Evolutionary conservation across 2,888 invertebrate genomes (phyloP), one percentile per base, ranked within the genome.

Genomic region (Archips xylosteana): DNA sequence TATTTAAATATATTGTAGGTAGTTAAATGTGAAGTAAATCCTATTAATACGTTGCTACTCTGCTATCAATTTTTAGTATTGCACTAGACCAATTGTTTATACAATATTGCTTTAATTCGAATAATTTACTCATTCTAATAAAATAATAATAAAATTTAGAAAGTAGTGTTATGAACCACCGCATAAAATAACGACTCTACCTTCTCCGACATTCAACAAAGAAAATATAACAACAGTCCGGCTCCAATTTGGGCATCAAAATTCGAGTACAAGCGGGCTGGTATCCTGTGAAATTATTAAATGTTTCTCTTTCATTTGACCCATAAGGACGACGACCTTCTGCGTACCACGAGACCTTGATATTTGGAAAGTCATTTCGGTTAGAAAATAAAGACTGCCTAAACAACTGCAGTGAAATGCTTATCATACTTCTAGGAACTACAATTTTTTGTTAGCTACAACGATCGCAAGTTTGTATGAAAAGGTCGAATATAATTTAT

Each of bases 241-340:
- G 10, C 60, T 61, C 51, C 12, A 54, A 45, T 54, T 66, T 63
- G 49, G 15, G 15, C 15, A 60, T 57, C 49, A n/a, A 63, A 68
- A 73, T 54, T 60, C 65, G 60, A 62, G 62, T 73, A 59, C 57
- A 59, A 59, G 59, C 68, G 63, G 63, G 63, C 63, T 45, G 57
- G 68, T 73, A 64, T 69, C 74, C 74, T 61, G 70, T 54, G 70
- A 74, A 73, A 73, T 73, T 70, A 74, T 74, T 74, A 74, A 74
- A 74, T 45, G 70, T 65, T 69, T 74, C 69, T 74, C 74, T 74
- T 74, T 74, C 74, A 70, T 74, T 74, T 74, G 70, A 74, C 74
- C 74, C 59, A 51, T 61, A 23, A 23, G 70, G 69, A 70, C 74
- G 70, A 51, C 70, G 74, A 74, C 69, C 74, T 65, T 57, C 51